Conservation (phyloP, 2,888 invertebrate species). For the Catocala sponsa region DNA sequence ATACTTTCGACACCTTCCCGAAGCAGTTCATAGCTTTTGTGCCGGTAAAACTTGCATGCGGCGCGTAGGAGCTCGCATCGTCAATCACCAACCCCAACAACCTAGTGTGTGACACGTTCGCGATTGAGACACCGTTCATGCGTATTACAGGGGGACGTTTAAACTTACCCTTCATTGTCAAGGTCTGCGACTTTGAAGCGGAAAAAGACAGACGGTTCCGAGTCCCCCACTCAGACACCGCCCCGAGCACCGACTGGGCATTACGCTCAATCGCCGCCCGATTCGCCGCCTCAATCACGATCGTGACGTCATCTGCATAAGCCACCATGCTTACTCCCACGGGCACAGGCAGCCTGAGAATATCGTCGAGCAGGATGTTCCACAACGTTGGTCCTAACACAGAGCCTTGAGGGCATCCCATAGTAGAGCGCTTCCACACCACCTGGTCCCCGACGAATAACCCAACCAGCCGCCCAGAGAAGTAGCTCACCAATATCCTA, state of each 20-base stretch:
- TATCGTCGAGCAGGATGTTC: constrained; percentile 48
- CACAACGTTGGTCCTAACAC: constrained; percentile 40
- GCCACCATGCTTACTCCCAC: constrained; percentile 29
- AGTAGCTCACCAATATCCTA: constrained; percentile 33
- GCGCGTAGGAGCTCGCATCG: constrained; percentile 10
- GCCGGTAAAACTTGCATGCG: constrained; percentile 33
- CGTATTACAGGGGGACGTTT: background rate
- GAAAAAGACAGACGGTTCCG: constrained; percentile 39
- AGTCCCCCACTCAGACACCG: background rate
- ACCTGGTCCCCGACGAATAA: constrained; percentile 18
- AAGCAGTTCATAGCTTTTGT: constrained; percentile 38
- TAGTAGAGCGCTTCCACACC: constrained; percentile 21
- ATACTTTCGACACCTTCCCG: constrained; percentile 48
- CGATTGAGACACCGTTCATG: background rate
- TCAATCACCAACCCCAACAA: constrained; percentile 42
- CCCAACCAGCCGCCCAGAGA: constrained; percentile 31
- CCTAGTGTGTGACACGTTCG: constrained; percentile 2
- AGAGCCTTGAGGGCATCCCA: constrained; percentile 50
- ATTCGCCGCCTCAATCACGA: constrained; percentile 31
- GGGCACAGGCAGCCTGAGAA: constrained; percentile 39
- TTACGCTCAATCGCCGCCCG: background rate
- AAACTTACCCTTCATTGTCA: constrained; percentile 31
- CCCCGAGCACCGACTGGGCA: background rate
- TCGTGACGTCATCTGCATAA: constrained; percentile 48
- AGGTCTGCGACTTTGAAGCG: constrained; percentile 30